Evolutionary conservation across 1,140 invertebrate species (phyloP).

Genomic region (Babylonia areolata): DNA sequence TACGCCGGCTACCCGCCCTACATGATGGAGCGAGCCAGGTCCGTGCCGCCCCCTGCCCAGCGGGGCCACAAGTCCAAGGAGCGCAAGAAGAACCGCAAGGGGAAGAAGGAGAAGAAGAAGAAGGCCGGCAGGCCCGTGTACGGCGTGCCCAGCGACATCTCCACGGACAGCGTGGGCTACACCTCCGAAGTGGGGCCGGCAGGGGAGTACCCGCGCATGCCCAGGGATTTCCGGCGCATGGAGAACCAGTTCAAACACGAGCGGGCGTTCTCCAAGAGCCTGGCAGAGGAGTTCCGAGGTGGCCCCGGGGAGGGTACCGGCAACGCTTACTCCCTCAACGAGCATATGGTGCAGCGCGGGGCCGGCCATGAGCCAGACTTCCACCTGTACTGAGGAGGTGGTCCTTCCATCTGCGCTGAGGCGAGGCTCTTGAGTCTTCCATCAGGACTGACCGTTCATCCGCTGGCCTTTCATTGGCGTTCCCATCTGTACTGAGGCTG

Average conservation of each 20-base stretch:
- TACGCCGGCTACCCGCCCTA: constrained; percentile 41
- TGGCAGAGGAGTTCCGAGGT: constrained; percentile 52
- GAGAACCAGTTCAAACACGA: constrained; percentile 69
- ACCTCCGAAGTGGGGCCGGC: constrained; percentile 55
- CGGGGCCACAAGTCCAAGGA: constrained; percentile 52
- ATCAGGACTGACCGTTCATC: no score
- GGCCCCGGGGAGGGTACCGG: constrained; percentile 27
- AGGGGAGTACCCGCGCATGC: constrained; percentile 48
- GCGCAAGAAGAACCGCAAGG: constrained; percentile 42
- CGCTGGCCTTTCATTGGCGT: no score
- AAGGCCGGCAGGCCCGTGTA: constrained; percentile 33
- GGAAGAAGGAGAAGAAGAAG: constrained; percentile 58
- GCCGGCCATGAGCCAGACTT: constrained; percentile 48
- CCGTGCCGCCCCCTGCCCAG: constrained; percentile 54
- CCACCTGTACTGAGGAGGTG: constrained; percentile 44
- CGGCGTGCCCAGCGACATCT: constrained; percentile 49
- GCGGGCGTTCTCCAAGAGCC: constrained; percentile 63
- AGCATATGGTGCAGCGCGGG: constrained; percentile 44
- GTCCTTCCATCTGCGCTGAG: no score
- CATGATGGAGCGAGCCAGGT: constrained; percentile 48
- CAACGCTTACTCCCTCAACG: constrained; percentile 60
- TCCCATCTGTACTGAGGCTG: no score
- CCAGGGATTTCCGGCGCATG: constrained; percentile 60
- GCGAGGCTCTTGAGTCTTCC: no score
- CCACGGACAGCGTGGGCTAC: constrained; percentile 62